A percentile compares a stretch with the other conserved stretches of the same genome.
phyloP scores from a whole-genome alignment of 2,888 invertebrate genomes.

The Petrolisthes manimaculis region DNA sequence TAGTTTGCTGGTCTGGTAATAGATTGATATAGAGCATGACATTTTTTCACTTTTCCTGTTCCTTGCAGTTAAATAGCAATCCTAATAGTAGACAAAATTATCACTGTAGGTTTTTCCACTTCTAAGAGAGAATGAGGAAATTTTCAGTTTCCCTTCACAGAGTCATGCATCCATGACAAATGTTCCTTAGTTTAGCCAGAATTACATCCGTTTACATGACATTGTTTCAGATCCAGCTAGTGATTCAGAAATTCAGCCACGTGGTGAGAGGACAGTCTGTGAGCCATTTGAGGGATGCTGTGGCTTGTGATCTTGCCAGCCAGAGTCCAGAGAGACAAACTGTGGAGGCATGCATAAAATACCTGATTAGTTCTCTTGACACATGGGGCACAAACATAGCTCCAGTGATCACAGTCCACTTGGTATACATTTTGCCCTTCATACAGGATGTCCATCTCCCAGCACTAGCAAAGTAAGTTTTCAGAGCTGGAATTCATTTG shows the following conservation, averaged over 20 bases:
- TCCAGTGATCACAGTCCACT: conserved; percentile 28
- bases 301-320: not conserved
- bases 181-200: not conserved
- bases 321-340: not conserved
- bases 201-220: not conserved
- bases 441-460: conserved; percentile 28
- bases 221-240: conserved; percentile 39
- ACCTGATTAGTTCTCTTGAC: conserved; percentile 37
- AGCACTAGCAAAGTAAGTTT: conserved; percentile 38
- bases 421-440: conserved; percentile 39
- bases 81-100: no score
- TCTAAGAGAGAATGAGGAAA: no score
- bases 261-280: conserved; percentile 1
- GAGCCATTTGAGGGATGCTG: not conserved
- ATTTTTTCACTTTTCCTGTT: no score
- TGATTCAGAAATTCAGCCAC: conserved; percentile 45
- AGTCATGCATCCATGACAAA: no score
- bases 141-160: no score
- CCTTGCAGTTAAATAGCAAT: no score
- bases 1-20: no score
- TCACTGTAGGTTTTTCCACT: no score
- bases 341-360: conserved; percentile 20
- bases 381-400: conserved; percentile 27
- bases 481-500: no score
- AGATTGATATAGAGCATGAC: no score